These are phyloP conservation scores for Erynnis tages DNA, from an alignment of 2,888 invertebrate genomes.

Conservation along the genomic window DNA sequence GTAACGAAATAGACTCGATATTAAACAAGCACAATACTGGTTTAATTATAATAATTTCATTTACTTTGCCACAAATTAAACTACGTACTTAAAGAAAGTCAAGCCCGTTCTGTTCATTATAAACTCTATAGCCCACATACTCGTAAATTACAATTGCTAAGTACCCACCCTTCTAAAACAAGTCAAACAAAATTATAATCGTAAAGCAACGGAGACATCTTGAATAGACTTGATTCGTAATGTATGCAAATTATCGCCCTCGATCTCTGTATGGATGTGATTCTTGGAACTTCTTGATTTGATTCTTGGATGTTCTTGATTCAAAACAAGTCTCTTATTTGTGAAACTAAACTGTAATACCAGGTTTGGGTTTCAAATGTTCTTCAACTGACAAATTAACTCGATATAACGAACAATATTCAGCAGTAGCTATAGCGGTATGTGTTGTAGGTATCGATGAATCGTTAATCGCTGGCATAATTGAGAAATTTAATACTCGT, in stretches of 20 bases:
- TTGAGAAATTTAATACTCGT: too few species aligned
- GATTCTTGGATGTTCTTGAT: too few species aligned
- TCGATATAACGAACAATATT: neutral
- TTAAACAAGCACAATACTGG: too few species aligned
- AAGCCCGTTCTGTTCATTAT: neutral
- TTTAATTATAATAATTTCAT: too few species aligned
- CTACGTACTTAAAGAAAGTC: neutral
- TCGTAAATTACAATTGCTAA: conserved; percentile 19
- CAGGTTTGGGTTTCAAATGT: conserved; percentile 3
- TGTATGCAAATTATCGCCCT: conserved; percentile 51
- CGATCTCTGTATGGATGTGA: conserved; percentile 32
- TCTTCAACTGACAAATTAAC: conserved; percentile 14
- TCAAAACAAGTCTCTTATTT: conserved; percentile 34
- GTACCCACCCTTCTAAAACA: conserved; percentile 26
- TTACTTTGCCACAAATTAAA: too few species aligned
- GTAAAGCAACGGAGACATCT: conserved; percentile 36
- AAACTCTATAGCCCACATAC: neutral
- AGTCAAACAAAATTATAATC: conserved; percentile 40
- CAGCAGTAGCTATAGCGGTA: too few species aligned
- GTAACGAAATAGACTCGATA: too few species aligned
- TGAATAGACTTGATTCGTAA: conserved; percentile 55
- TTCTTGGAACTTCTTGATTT: too few species aligned
- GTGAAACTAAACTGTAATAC: conserved; percentile 29
- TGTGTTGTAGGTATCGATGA: too few species aligned
- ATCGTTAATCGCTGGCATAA: too few species aligned